A percentile compares a stretch with the other conserved stretches of the same genome.
phyloP scores from a whole-genome alignment of 1,140 invertebrate genomes.

The Planococcus citri region DNA sequence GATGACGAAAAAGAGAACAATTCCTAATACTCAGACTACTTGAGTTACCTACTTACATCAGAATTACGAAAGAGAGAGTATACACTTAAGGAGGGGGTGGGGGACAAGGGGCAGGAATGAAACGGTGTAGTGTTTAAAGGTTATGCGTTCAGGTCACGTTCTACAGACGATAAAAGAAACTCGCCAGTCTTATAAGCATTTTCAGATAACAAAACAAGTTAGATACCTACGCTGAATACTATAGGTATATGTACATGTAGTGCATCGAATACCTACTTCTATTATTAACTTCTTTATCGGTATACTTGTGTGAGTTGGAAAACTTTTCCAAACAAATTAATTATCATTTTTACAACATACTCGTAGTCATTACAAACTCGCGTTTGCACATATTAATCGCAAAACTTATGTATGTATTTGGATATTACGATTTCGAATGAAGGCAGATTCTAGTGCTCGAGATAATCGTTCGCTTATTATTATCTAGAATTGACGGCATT shows the following conservation, averaged over 20 bases:
- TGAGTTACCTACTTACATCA: neutral
- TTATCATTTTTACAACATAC: neutral
- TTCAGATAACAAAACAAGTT: neutral
- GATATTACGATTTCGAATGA: no score
- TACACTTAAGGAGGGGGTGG: no score
- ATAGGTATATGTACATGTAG: no score
- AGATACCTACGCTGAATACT: neutral
- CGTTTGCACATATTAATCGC: neutral
- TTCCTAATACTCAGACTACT: no score
- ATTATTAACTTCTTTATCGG: neutral
- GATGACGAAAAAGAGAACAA: no score
- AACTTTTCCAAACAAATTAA: conserved; percentile 9
- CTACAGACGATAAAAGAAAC: neutral
- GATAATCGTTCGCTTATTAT: no score
- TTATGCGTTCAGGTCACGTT: neutral
- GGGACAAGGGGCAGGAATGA: no score
- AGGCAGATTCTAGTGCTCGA: no score
- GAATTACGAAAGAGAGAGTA: neutral
- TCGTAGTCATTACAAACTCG: neutral
- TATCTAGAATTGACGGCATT: no score
- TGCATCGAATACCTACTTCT: no score
- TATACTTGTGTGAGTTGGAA: neutral
- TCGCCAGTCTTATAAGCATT: neutral
- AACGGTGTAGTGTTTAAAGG: neutral
- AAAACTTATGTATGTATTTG: no score